These are phyloP conservation scores for Lasiommata megera DNA, from an alignment of 2,888 invertebrate species.

Conservation along the genomic window DNA sequence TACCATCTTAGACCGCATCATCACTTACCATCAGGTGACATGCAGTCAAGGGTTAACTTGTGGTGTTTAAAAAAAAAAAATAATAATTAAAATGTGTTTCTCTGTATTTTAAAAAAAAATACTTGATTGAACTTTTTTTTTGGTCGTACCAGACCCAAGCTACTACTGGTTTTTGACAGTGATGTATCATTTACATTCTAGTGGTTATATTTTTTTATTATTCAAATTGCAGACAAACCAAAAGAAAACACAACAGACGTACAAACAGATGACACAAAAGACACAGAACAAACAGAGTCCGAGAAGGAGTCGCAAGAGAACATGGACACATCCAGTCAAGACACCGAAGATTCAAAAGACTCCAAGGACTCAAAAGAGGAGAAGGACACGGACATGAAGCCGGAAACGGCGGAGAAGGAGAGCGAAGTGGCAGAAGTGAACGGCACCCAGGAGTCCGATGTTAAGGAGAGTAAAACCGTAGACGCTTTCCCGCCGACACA, in stretches of 20 bases:
- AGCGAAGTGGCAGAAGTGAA: conserved; percentile 43
- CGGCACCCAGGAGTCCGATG: conserved; percentile 43
- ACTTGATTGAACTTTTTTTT: too few relatives aligned
- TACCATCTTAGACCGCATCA: too few relatives aligned
- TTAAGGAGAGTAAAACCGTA: conserved; percentile 34
- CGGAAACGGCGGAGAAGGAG: conserved; percentile 6
- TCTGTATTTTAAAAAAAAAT: too few relatives aligned
- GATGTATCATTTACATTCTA: too few relatives aligned
- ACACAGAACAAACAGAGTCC: conserved; percentile 37
- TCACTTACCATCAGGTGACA: too few relatives aligned
- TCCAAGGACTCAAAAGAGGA: conserved; percentile 38
- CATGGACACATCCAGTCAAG: conserved; percentile 62
- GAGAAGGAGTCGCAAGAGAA: conserved; percentile 49
- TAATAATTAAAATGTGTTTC: too few relatives aligned
- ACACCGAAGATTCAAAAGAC: conserved; percentile 42
- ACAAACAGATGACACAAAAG: conserved; percentile 41
- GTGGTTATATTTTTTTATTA: conserved; percentile 21
- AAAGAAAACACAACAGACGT: conserved; percentile 39
- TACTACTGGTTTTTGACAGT: too few relatives aligned
- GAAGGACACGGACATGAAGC: conserved; percentile 36
- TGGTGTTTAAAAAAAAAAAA: too few relatives aligned
- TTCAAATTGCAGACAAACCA: conserved; percentile 38
- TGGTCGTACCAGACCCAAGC: too few relatives aligned
- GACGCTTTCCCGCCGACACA: conserved; percentile 39
- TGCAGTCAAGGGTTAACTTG: too few relatives aligned